Evolutionary conservation across 2,113 vertebrate species (phyloP).

Genomic region (Gavialis gangeticus): DNA sequence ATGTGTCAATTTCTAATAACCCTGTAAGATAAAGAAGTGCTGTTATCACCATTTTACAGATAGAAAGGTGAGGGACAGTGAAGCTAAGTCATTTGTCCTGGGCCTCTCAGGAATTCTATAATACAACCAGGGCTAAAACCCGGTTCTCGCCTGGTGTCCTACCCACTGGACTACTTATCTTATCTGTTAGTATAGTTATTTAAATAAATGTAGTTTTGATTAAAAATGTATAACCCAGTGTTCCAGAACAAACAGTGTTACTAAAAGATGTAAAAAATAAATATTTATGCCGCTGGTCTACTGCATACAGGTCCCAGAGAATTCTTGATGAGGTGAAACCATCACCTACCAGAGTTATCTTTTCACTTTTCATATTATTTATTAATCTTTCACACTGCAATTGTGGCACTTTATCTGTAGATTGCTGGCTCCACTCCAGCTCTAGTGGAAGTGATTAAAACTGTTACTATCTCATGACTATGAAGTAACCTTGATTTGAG

Average conservation of each 20-base stretch:
- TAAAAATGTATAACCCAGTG: background rate
- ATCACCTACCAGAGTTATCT: conserved; percentile 30
- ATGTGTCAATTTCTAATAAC: background rate
- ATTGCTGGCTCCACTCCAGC: conserved; percentile 27
- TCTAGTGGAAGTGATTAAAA: conserved; percentile 41
- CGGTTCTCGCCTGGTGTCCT: background rate
- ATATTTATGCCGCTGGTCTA: background rate
- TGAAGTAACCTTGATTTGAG: background rate
- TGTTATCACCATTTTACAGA: background rate
- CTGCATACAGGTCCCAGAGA: background rate
- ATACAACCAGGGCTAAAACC: background rate
- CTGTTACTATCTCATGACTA: background rate
- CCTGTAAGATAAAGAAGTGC: background rate
- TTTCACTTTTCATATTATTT: conserved; percentile 46
- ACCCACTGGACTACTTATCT: conserved; percentile 18
- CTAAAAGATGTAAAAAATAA: background rate
- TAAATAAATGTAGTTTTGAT: background rate
- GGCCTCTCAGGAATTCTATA: background rate
- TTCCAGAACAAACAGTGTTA: conserved; percentile 7
- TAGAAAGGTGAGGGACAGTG: background rate
- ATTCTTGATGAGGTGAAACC: conserved; percentile 52
- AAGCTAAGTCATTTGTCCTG: background rate
- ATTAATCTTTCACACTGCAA: conserved; percentile 33
- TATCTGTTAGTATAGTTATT: conserved; percentile 21
- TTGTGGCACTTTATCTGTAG: conserved; percentile 40